Conservation (phyloP, 2,113 vertebrate genomes). For the Eudorcas thomsonii region DNA sequence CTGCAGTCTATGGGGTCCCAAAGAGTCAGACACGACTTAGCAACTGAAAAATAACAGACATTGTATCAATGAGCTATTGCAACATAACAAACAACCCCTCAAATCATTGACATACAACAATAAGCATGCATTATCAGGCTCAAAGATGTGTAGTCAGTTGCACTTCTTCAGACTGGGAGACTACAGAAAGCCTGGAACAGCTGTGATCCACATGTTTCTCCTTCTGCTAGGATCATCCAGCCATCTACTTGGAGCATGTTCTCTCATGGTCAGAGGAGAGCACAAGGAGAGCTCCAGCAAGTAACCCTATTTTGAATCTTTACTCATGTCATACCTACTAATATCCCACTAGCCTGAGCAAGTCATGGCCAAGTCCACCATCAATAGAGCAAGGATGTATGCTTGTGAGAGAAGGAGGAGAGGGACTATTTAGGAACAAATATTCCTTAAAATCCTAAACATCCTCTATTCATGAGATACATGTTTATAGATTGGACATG, state of each 20-base stretch:
- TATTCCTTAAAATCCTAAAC: background rate
- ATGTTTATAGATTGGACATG: background rate
- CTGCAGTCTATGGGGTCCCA: background rate
- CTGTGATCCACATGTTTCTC: background rate
- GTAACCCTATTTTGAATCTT: background rate
- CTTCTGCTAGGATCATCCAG: background rate
- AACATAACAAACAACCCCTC: background rate
- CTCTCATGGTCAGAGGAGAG: background rate
- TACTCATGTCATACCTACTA: background rate
- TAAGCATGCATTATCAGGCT: background rate
- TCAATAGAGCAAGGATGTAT: background rate
- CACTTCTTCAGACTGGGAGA: background rate
- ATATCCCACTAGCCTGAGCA: background rate
- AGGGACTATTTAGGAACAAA: background rate
- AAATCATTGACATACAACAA: background rate
- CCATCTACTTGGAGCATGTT: too few species aligned
- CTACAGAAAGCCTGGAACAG: background rate
- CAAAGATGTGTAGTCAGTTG: background rate
- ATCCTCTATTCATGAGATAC: too few species aligned
- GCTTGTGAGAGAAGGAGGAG: background rate
- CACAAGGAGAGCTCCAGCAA: background rate
- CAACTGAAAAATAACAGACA: background rate
- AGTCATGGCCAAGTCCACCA: background rate
- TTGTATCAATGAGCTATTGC: background rate
- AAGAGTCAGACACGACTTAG: background rate